Conservation (phyloP, 2,113 vertebrate species). For the Pygoscelis antarcticus region DNA sequence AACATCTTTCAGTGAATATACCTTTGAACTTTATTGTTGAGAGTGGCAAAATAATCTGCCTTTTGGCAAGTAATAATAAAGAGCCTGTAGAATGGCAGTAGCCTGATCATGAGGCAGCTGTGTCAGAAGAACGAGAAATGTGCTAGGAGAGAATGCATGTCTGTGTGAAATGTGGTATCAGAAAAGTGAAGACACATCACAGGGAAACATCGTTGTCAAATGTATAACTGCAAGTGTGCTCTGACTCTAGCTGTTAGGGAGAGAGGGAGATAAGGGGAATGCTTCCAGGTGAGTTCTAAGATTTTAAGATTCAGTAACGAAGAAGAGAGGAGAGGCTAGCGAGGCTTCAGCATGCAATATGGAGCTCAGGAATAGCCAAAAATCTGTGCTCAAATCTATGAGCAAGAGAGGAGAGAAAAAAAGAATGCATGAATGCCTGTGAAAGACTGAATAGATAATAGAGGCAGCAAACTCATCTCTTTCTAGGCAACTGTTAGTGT, state of each 20-base stretch:
- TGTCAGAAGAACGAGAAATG: background rate
- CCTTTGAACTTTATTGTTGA: background rate
- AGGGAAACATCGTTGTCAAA: background rate
- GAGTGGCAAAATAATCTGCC: background rate
- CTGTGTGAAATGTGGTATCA: background rate
- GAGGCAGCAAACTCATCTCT: background rate
- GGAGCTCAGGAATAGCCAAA: background rate
- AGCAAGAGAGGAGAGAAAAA: background rate
- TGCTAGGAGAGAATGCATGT: background rate
- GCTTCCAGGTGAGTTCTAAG: background rate
- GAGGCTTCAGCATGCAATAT: background rate
- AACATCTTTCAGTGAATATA: background rate
- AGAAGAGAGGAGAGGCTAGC: background rate
- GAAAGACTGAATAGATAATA: background rate
- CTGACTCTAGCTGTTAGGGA: background rate
- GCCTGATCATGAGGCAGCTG: background rate
- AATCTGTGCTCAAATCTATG: background rate
- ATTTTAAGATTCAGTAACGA: background rate
- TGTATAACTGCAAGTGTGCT: background rate
- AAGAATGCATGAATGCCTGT: background rate
- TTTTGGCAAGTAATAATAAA: background rate
- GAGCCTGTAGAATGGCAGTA: background rate
- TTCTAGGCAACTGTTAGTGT: background rate
- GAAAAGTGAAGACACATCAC: background rate
- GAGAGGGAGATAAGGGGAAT: background rate